Conservation (phyloP, 2,888 invertebrate species). For the Siphlonurus alternatus region DNA sequence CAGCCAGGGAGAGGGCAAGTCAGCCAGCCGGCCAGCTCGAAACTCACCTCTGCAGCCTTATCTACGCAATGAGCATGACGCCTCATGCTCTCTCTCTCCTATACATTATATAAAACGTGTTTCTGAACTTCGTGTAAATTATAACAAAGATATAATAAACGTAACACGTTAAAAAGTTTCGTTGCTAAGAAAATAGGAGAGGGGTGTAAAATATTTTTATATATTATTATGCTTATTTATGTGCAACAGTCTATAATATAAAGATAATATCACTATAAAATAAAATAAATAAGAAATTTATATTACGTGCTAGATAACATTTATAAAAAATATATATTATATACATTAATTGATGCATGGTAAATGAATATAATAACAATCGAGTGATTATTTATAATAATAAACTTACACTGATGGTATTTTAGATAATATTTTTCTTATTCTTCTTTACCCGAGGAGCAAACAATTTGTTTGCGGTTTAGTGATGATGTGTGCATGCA, state of each 20-base stretch:
- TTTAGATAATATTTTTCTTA: neutral
- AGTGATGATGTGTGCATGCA: too few relatives aligned
- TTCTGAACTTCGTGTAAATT: neutral
- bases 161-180: neutral
- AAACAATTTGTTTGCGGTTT: neutral
- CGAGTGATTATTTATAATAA: neutral
- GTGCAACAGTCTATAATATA: neutral
- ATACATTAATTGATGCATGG: too few relatives aligned
- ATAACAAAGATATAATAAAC: neutral
- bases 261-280: neutral
- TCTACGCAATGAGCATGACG: neutral
- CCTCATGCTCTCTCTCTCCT: neutral
- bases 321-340: neutral
- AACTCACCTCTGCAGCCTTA: neutral
- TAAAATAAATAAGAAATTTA: neutral
- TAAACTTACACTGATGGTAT: neutral
- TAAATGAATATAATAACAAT: too few relatives aligned
- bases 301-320: neutral
- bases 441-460: too few relatives aligned
- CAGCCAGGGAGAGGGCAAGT: neutral
- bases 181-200: neutral
- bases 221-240: too few relatives aligned
- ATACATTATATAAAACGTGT: neutral
- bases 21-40: neutral
- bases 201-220: neutral